Base-by-base conservation (phyloP, 1,140 invertebrate genomes). In the Drosophila asahinai region DNA sequence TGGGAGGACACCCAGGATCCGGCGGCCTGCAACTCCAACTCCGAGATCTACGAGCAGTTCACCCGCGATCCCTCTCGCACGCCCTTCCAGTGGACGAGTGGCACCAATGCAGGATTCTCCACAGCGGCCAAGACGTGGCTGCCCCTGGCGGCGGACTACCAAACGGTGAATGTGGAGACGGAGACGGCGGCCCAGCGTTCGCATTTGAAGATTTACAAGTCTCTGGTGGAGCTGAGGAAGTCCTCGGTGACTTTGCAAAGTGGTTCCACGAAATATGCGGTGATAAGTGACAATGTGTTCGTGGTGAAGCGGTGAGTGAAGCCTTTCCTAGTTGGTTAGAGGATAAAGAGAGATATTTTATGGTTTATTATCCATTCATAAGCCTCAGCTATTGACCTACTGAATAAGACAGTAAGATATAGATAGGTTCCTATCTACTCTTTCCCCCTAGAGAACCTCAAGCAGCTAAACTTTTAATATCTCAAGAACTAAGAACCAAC, bases 31-130 rank as follows among this genome's bases (percentile, higher is more conserved):
- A 95, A 95, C 75, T 93, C 57, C 1, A 94, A 94, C 27, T 60
- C 81, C 5, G 77, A 92, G 7, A 64, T 79, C 38, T 95, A 93
- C 68, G 74, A 93, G 43, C 66, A 93, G 38, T 93, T 93, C 45
- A 95, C 94, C 3, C 93, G 96, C 27, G 96, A 97, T 91, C 95
- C 96, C 0, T 94, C 94, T 5, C 93, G 97, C 38, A 96, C 96
- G 2, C 96, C 97, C 0, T 97, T 95, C 93, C 96, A 97, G 67
- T 98, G 97, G 97, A 94, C 96, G 62, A 93, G 66, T 22, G 86
- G 63, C 36, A 76, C 25, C 5, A 91, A 92, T 40, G 91, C 91
- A 0, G 86, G 96, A 12, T 95, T 96, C 80, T 95, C 94, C 7
- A 94, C 91, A 0, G 93, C 71, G 8, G 55, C 52, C 0, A 93